These are phyloP conservation scores for Pseudopipra pipra DNA, from an alignment of 2,113 vertebrate genomes.

Conservation along the genomic window DNA sequence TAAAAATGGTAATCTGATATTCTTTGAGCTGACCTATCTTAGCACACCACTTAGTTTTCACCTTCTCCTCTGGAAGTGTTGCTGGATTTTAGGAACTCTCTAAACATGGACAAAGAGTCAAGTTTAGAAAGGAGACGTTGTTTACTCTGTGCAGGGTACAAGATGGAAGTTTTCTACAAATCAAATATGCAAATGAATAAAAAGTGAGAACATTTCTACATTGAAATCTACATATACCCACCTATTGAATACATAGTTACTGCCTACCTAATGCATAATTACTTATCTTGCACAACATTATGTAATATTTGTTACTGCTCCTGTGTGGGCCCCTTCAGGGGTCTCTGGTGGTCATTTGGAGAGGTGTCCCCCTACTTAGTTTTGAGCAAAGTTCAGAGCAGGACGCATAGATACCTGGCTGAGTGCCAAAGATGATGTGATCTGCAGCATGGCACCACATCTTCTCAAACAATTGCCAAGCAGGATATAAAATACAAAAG, in stretches of 20 bases:
- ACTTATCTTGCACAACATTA: neutral
- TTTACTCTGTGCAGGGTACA: neutral
- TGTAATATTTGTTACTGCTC: neutral
- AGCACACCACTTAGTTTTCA: neutral
- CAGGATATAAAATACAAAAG: neutral
- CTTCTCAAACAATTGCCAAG: neutral
- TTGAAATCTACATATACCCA: neutral
- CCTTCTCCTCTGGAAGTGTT: neutral
- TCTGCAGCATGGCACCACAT: neutral
- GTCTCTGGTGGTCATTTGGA: neutral
- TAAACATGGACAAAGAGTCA: neutral
- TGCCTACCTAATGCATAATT: neutral
- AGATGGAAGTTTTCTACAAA: neutral
- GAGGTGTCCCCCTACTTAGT: rapidly evolving
- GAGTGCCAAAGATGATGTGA: neutral
- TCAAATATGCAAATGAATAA: neutral
- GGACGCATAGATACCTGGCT: neutral
- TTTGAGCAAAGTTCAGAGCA: neutral
- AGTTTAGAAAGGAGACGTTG: neutral
- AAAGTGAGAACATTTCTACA: neutral
- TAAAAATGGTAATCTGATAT: neutral
- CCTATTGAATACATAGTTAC: neutral
- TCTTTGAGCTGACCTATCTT: neutral
- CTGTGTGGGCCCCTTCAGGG: no score
- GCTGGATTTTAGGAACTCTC: neutral